Base-by-base conservation (phyloP, 2,797 vertebrate species). In the Danio albolineatus region DNA sequence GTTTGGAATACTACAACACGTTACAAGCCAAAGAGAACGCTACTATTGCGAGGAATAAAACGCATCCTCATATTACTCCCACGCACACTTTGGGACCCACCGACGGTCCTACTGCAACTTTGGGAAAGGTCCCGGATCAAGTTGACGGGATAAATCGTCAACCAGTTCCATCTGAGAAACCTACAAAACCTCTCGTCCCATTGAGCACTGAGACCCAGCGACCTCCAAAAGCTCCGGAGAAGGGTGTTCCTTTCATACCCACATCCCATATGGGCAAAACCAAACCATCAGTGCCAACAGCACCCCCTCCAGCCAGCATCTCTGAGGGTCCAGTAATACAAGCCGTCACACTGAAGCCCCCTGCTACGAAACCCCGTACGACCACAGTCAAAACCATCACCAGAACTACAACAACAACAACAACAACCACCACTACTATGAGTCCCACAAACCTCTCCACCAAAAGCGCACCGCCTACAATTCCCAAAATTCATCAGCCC, bases 1-100 rank as follows among this genome's bases (percentile, higher is more conserved):
- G 90, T 1, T 2, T 93, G 80, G 88, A 92, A 48, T 93, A 92
- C 60, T 94, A 94, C 80, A 90, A 91, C 41, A 86, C 91, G 38
- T 86, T 94, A 77, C 84, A 90, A 82, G 84, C 86, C 82, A 85
- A 0, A 84, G 84, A 86, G 39, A 86, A 88, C 6, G 70, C 75
- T 44, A 86, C 73, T 76, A 76, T 80, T 65, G 81, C 65, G 41
- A 74, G 74, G 38, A 82, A 84, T 61, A 79, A 53, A 62, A 83
- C 84, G 84, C 84, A 83, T 70, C 66, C 87, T 53, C 0, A 88
- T 84, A 72, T 82, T 81, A 5, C 75, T 56, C 53, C 85, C 70
- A 73, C 88, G 78, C 49, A 79, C 75, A 43, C 82, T 85, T 38
- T 75, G 36, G 56, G 5, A 59, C 67, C 81, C 53, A 81, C 78